A percentile compares a stretch with the other conserved stretches of the same genome.
These are phyloP conservation scores for Lasaia peninsularis DNA, from an alignment of 1,140 invertebrate genomes.

Conservation along the genomic window DNA sequence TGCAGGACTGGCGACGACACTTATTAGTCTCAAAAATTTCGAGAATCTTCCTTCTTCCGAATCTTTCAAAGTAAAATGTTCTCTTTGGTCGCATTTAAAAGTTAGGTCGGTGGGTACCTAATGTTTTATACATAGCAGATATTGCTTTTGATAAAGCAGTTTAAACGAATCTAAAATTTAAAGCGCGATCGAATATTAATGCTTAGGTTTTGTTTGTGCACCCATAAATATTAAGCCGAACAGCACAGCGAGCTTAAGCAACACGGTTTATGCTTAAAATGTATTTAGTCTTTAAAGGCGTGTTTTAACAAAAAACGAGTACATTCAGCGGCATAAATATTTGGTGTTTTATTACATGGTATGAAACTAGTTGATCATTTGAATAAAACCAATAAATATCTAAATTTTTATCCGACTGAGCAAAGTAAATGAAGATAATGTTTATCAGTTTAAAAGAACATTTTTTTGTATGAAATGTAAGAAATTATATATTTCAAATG, in stretches of 20 bases:
- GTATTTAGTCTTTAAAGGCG: no score
- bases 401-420: no score
- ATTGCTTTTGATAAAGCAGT: conserved; percentile 74
- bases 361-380: no score
- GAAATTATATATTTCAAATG: no score
- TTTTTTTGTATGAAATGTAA: no score
- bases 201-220: conserved; percentile 56
- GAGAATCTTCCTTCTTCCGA: conserved; percentile 49
- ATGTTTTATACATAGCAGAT: conserved; percentile 74
- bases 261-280: conserved; percentile 3
- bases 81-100: conserved; percentile 58
- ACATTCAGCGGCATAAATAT: neutral
- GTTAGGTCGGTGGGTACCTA: conserved; percentile 55
- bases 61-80: conserved; percentile 55
- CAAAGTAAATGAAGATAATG: no score
- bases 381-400: no score
- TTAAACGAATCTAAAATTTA: conserved; percentile 72
- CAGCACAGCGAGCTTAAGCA: conserved; percentile 36
- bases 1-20: conserved; percentile 59
- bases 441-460: no score
- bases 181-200: conserved; percentile 70
- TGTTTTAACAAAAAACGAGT: no score
- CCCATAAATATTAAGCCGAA: conserved; percentile 61
- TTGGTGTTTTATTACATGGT: neutral
- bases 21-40: conserved; percentile 75